Conservation (phyloP, 2,797 vertebrate species). For the Chaetophractus vellerosus region DNA sequence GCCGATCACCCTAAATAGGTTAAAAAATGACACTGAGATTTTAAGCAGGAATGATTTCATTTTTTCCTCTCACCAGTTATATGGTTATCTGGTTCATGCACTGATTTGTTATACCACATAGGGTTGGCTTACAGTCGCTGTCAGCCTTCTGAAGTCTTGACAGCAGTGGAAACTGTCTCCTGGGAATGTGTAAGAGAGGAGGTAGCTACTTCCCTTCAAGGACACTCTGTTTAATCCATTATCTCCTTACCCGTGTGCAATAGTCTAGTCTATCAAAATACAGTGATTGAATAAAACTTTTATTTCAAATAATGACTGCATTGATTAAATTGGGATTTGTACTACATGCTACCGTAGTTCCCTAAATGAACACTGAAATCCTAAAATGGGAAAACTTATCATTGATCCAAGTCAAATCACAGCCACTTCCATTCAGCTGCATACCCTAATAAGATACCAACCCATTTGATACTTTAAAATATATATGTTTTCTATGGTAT, state of each 20-base stretch:
- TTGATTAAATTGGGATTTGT: constrained; percentile 87
- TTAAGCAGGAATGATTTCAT: constrained; percentile 87
- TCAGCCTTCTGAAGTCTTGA: constrained; percentile 75
- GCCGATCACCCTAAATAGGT: constrained; percentile 87
- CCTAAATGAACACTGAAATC: constrained; percentile 87
- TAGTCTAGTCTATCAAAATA: constrained; percentile 87
- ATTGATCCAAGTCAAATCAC: constrained; percentile 83
- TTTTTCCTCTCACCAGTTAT: constrained; percentile 80
- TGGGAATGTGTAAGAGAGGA: constrained; percentile 78
- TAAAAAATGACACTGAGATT: constrained; percentile 87
- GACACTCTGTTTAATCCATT: constrained; percentile 86
- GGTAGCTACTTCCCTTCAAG: constrained; percentile 86
- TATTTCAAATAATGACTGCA: constrained; percentile 87
- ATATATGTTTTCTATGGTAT: constrained; percentile 9
- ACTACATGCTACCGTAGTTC: constrained; percentile 81
- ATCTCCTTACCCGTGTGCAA: constrained; percentile 77
- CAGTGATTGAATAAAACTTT: constrained; percentile 87
- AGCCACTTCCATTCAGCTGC: constrained; percentile 76
- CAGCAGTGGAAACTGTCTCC: constrained; percentile 78
- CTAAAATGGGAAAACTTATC: constrained; percentile 84
- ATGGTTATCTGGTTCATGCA: constrained; percentile 83
- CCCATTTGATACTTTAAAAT: constrained; percentile 69
- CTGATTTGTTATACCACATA: constrained; percentile 87
- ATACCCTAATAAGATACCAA: constrained; percentile 80
- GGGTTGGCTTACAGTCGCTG: constrained; percentile 77